A percentile compares a stretch with the other conserved stretches of the same genome.
Evolutionary conservation across 35 echinoderm and acorn worm species (phyloP).

Genomic region (Ophiothrix spiculata): DNA sequence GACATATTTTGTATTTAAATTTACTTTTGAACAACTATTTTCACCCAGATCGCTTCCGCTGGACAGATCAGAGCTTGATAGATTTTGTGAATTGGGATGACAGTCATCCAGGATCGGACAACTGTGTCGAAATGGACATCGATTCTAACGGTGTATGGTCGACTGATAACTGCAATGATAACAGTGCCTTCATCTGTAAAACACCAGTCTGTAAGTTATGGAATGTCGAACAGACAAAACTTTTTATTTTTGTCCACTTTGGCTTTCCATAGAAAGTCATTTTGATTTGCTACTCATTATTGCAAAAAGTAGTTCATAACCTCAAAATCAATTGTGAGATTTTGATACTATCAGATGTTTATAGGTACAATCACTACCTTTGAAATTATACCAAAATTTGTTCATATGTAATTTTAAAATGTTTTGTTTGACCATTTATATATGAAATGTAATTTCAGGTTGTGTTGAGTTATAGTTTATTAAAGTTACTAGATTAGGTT

Average conservation of each 20-base stretch:
- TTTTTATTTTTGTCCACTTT: no score
- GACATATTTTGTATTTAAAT: not conserved
- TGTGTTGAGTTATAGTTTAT: no score
- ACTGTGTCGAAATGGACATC: not conserved
- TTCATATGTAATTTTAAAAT: no score
- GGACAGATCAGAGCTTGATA: not conserved
- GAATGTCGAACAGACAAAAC: no score
- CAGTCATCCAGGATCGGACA: not conserved
- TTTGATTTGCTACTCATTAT: not conserved
- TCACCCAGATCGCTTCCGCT: not conserved
- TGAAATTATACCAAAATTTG: not conserved
- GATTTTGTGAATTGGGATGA: not conserved
- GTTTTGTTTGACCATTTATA: no score
- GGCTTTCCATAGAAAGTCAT: not conserved
- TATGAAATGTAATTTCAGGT: no score
- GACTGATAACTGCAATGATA: not conserved
- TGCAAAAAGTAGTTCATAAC: not conserved
- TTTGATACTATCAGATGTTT: not conserved
- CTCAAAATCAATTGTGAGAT: not conserved
- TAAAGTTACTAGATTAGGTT: no score
- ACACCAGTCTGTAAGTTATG: not conserved
- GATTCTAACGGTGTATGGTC: not conserved
- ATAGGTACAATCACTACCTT: not conserved
- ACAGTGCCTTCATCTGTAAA: constrained; percentile 4
- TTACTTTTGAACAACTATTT: not conserved